Base-by-base conservation (phyloP, 2,888 invertebrate species). In the Drymonia ruficornis region DNA sequence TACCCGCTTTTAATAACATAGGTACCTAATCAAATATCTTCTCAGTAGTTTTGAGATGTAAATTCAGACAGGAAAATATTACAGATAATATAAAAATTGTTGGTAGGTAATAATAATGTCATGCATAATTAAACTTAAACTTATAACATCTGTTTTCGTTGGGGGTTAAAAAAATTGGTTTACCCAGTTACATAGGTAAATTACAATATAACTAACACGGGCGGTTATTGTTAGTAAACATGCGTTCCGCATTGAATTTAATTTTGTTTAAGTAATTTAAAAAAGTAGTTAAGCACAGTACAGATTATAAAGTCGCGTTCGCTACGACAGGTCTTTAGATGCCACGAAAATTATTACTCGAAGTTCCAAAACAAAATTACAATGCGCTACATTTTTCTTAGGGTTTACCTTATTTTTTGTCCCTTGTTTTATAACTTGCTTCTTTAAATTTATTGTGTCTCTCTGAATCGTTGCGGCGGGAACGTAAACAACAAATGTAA, bases 281-380 rank as follows among this genome's bases (percentile, higher is more conserved):
- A 8, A 40, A 49, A 46, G 40, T 45, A 47, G 8, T 45, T 36
- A 40, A 45, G 44, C 55, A 52, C n/a, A 58, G 58, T 64, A 52
- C 50, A 59, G 64, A 63, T 72, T 66, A 63, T 56, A 48, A 55
- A 61, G 56, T 59, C 58, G 53, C 56, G 48, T 56, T 61, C 48
- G 53, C 57, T 54, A 47, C 49, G 61, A 63, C 59, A 62, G 60
- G 51, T 50, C 51, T 19, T 55, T 55, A 49, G 55, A 55, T 53
- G 49, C 42, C 50, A 56, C 62, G 55, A 59, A 70, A 69, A 74
- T 70, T 75, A 72, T 74, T 61, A 67, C 67, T 65, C 36, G 56
- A 80, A 81, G 72, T 83, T 83, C 42, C 56, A 50, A 73, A 83
- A 81, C 70, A 58, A 73, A 80, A 80, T 83, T 83, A 80, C 70